phyloP scores from a whole-genome alignment of 2,113 vertebrate genomes.

The Thalassoma bifasciatum region DNA sequence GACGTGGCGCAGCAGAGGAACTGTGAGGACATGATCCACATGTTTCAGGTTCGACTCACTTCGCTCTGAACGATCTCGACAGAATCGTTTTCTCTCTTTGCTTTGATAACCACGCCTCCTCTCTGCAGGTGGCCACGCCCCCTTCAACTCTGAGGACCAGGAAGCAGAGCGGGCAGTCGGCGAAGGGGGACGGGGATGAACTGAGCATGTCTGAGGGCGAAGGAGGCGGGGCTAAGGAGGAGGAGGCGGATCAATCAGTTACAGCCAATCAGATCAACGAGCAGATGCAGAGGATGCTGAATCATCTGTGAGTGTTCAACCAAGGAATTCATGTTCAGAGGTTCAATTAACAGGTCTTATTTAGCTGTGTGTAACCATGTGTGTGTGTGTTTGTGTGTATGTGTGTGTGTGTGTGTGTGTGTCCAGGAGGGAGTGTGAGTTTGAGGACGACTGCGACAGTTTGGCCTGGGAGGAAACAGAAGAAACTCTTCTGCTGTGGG shows the following conservation, averaged over 20 bases:
- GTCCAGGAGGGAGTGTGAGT: slow-evolving; percentile 92
- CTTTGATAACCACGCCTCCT: background rate
- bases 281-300: slow-evolving; percentile 98
- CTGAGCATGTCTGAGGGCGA: slow-evolving; percentile 82
- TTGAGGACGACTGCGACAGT: slow-evolving; percentile 98
- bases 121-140: slow-evolving; percentile 73
- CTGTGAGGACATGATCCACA: slow-evolving; percentile 96
- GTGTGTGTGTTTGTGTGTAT: too few species aligned
- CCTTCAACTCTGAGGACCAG: slow-evolving; percentile 74
- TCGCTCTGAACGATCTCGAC: background rate
- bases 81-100: background rate
- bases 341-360: background rate
- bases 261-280: slow-evolving; percentile 91
- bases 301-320: slow-evolving; percentile 90
- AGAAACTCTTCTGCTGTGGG: slow-evolving; percentile 96
- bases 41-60: slow-evolving; percentile 88
- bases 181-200: slow-evolving; percentile 75
- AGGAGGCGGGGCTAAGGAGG: slow-evolving; percentile 79
- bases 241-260: slow-evolving; percentile 84
- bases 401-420: background rate
- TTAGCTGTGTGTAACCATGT: background rate
- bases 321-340: background rate
- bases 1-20: slow-evolving; percentile 98
- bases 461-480: slow-evolving; percentile 98
- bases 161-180: slow-evolving; percentile 78